phyloP scores from a whole-genome alignment of 2,797 vertebrate species.

The Chelmon rostratus region DNA sequence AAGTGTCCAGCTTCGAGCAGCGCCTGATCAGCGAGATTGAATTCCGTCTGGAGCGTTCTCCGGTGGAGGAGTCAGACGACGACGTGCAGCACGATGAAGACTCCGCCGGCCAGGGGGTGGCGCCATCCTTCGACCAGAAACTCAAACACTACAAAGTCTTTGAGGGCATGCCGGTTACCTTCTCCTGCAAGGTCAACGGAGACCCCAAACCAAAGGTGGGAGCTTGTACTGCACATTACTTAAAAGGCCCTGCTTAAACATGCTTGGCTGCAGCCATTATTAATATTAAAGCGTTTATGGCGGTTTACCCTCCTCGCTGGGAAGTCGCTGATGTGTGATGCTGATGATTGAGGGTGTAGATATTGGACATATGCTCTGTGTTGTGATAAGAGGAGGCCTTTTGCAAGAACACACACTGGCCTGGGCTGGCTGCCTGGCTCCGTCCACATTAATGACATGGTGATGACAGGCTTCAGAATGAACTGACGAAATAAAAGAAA shows the following conservation, averaged over 20 bases:
- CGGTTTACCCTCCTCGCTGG: not conserved
- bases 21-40: constrained; percentile 98
- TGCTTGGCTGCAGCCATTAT: not conserved
- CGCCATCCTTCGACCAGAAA: constrained; percentile 91
- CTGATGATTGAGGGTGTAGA: constrained; percentile 53
- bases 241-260: not conserved
- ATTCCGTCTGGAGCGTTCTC: constrained; percentile 95
- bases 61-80: constrained; percentile 94
- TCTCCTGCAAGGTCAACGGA: constrained; percentile 93
- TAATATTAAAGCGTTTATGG: constrained; percentile 16
- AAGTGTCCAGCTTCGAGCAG: constrained; percentile 98
- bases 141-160: constrained; percentile 98
- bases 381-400: constrained; percentile 60
- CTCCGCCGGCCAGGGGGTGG: constrained; percentile 76
- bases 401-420: constrained; percentile 15
- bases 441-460: constrained; percentile 55
- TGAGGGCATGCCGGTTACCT: constrained; percentile 97
- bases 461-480: constrained; percentile 68
- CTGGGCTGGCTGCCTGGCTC: constrained; percentile 33
- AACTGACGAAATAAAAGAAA: constrained; percentile 20
- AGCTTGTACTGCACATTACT: constrained; percentile 12
- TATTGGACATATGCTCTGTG: constrained; percentile 33
- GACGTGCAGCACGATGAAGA: constrained; percentile 90
- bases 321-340: constrained; percentile 62
- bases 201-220: constrained; percentile 97